Evolutionary conservation across 2,113 vertebrate genomes (phyloP), one percentile per base, ranked within the genome.

Genomic region (Anhinga rufa): DNA sequence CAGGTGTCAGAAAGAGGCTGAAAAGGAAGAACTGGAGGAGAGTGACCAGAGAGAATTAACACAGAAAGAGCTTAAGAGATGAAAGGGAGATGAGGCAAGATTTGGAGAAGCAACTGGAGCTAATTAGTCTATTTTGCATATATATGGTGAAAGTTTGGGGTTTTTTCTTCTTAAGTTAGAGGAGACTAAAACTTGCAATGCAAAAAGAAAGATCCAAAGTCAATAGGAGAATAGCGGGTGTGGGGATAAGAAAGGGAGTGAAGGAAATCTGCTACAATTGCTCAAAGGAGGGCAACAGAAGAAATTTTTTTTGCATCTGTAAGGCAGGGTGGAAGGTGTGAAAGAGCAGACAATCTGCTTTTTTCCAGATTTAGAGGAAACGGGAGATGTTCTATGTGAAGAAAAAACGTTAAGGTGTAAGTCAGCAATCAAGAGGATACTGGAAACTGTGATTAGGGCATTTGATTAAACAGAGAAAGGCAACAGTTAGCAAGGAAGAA

Each of bases 311-410:
- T 65, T 82, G 8, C 21, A 46, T 49, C 5, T 5, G 2, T 49
- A 34, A 36, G 9, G 12, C 2, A 7, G 9, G 8, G 46, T 44
- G 12, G 3, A 4, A 32, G 0, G 14, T 58, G 14, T 36, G n/a
- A 87, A 81, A 66, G 7, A 24, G 4, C 8, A 87, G 25, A 29
- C 0, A 7, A 70, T 21, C 17, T 57, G 24, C 2, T 65, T 71
- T 76, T 51, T 80, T 57, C 10, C 44, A 79, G 25, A 36, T 82
- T 34, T 74, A 70, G 42, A 86, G 72, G 70, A 87, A 87, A 61
- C 5, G 16, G 8, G 7, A 69, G 12, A 48, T 42, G 4, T 15
- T 51, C 36, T 65, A 6, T 12, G 34, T 7, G 55, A 55, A 44
- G 10, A 22, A 72, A 83, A 71, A 36, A n/a, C 4, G 21, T 60